Base-by-base conservation (phyloP, 2,888 invertebrate species). In the Hetaerina titia region DNA sequence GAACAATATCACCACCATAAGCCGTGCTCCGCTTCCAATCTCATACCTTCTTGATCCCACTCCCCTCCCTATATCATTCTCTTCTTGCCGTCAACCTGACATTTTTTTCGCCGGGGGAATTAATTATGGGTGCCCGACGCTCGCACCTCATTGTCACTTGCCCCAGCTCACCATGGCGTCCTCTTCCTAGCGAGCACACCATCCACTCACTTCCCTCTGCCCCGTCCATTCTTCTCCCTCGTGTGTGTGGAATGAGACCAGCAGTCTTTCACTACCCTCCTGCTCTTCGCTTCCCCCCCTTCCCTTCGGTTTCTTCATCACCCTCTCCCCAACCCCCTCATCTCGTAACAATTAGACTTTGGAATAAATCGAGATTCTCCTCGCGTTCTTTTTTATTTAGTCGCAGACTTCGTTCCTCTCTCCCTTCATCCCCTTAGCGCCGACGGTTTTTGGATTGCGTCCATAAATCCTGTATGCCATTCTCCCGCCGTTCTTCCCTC, bases 401-500 rank as follows among this genome's bases (percentile, higher is more conserved):
- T 81, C 81, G 31, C 81, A 25, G 81, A 31, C 81, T 25, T 81
- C 81, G 81, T 31, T 31, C 0, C 81, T 31, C 31, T 11, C 25
- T 81, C 25, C 81, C 22, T 31, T 81, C 31, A 0, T 31, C 31
- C 31, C 81, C 81, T 31, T 13, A 15, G 13, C 60, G 25, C 81
- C 81, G 81, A 81, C 17, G 81, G 13, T 81, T 81, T 81, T 81
- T 81, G 81, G 81, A 81, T 81, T 81, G 81, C 81, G 31, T 81
- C 81, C 81, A 81, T 81, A 81, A 81, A 81, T 81, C 81, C 81
- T 81, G 81, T 81, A 81, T 81, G 31, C 17, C 81, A 13, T 4
- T 11, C 81, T 15, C 81, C 25, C n/a, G 11, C 31, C 15, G 1
- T 15, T 31, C 81, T 15, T 81, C n/a, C 31, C 15, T 31, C 5